Evolutionary conservation across 2,888 invertebrate genomes (phyloP), one percentile per base, ranked within the genome.

Genomic region (Dryobotodes eremita): DNA sequence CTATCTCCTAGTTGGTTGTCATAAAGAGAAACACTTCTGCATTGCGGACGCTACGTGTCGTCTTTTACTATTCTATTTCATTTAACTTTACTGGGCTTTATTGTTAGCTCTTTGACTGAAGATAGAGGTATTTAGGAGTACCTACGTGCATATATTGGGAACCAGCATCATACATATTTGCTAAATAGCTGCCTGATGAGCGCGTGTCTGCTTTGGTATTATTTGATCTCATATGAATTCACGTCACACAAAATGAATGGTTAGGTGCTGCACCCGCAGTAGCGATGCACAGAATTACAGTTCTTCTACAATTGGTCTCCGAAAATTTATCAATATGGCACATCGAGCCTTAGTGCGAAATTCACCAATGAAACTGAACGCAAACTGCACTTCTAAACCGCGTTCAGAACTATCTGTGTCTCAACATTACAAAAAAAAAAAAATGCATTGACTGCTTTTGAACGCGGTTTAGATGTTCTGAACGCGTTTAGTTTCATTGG

Each of bases 11-110:
- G 62, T 50, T 75, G 46, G 20, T 64, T 26, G 71, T 71, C 66
- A 71, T 80, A 71, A 84, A 81, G 71, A 77, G 74, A 57, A 61
- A 31, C 53, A 72, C 48, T 83, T 48, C n/a, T 59, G 66, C 36
- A 55, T 62, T 55, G 42, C 50, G 23, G 61, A 66, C 48, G 66
- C 36, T 36, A 31, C 48, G 55, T 50, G 65, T 55, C n/a, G 36
- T 23, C 42, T 73, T 78, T 71, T 79, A 79, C 65, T 66, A 66
- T 59, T 46, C n/a, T 53, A 48, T 83, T 70, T 36, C 15, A 36
- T 71, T 80, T 73, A 42, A 48, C 31, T 62, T 76, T 71, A 75
- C 36, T 50, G 11, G 59, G 36, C 68, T 57, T 79, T 61, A 55
- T 61, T 46, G 17, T 65, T 53, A 2, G 36, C 15, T 66, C 46